phyloP scores from a whole-genome alignment of 2,113 vertebrate genomes.

The Charina bottae region DNA sequence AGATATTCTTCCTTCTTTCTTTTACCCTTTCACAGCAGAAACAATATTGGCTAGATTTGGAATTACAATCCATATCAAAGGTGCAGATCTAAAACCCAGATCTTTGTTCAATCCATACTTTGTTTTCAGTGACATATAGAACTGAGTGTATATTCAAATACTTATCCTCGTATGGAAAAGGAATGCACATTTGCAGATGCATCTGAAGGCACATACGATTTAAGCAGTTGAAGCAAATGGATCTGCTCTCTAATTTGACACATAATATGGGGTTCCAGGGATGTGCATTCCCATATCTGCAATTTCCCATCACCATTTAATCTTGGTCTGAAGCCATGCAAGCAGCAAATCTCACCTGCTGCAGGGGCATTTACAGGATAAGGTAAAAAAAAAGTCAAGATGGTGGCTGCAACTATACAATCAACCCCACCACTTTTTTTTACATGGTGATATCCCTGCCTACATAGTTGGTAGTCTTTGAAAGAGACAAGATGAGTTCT shows the following conservation, averaged over 20 bases:
- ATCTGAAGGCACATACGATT: background rate
- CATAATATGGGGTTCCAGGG: slow-evolving; percentile 26
- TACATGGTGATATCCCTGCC: background rate
- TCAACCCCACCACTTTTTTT: background rate
- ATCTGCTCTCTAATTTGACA: background rate
- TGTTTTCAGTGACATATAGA: background rate
- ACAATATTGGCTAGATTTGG: background rate
- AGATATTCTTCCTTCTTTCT: background rate
- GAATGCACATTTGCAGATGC: slow-evolving; percentile 15
- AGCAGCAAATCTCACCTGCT: background rate
- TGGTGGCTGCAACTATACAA: background rate
- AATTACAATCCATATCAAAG: background rate
- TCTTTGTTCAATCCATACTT: background rate
- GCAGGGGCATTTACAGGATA: background rate
- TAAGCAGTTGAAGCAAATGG: background rate
- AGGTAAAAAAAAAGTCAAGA: background rate
- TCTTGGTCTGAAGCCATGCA: background rate
- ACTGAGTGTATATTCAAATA: background rate
- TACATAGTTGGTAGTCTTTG: background rate
- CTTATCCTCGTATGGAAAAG: background rate
- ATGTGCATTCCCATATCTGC: background rate
- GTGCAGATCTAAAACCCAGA: background rate
- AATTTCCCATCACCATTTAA: background rate
- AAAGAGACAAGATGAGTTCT: background rate
- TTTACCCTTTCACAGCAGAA: background rate